Evolutionary conservation across 2,888 invertebrate species (phyloP), one percentile per base, ranked within the genome.

Genomic region (Galeruca laticollis): DNA sequence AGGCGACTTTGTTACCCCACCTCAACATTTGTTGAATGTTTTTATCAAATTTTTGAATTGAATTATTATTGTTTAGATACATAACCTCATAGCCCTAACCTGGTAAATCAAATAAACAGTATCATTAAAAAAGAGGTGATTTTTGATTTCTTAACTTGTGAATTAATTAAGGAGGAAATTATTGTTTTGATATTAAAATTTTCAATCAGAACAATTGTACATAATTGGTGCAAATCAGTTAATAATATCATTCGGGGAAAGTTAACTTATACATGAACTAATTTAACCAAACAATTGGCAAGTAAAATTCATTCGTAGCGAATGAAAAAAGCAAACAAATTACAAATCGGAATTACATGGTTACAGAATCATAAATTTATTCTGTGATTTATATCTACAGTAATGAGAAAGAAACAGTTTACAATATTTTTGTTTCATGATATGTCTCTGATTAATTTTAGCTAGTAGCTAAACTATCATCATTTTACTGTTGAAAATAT

Each of bases 81-180:
- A 40, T 2, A n/a, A 40, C 40, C 40, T 40, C 40, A 40, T 40
- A 40, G 11, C 13, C 40, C 11, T 40, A 40, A 40, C 40, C 40
- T 40, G 13, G 40, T 40, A 4, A 40, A 11, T 11, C 11, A 40
- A 40, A 40, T 40, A 40, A 13, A 40, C n/a, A 40, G 40, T 40
- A 35, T n/a, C 40, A 40, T 40, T n/a, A 13, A 40, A 40, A 40
- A 40, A 40, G 40, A 40, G 40, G n/a, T 40, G 40, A 40, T 11
- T 40, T 40, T 40, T 40, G 40, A 40, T 40, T 40, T 40, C 13
- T 40, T n/a, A 40, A 40, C 40, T 40, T 40, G 40, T 40, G 40
- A 40, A n/a, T 40, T 40, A 40, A 11, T 13, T 40, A 40, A 40
- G 40, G 40, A 40, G n/a, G 40, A 40, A 40, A 40, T 40, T 40